phyloP scores from a whole-genome alignment of 2,797 vertebrate species.

The Cyprinodon diabolis region DNA sequence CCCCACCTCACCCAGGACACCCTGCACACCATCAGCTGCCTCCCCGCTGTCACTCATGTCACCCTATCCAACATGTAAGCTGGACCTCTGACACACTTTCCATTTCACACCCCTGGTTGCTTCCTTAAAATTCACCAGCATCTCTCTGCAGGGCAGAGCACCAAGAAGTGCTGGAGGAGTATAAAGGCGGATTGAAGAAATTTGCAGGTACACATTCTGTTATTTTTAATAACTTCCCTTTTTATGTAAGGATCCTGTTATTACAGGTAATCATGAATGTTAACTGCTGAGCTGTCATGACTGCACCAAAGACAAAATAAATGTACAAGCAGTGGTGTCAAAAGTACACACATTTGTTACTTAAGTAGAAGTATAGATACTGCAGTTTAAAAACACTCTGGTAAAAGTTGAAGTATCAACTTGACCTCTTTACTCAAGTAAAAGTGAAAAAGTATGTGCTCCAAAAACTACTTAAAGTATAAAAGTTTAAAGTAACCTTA shows the following conservation, averaged over 20 bases:
- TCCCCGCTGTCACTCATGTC: slow-evolving; percentile 88
- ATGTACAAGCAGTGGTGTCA: too few species aligned
- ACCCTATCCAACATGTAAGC: slow-evolving; percentile 88
- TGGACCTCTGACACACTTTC: neutral
- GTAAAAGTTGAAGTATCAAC: too few species aligned
- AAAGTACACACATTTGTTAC: too few species aligned
- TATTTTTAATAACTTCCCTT: neutral
- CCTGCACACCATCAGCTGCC: slow-evolving; percentile 75
- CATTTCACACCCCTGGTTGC: neutral
- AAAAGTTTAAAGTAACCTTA: too few species aligned
- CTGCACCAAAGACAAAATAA: too few species aligned
- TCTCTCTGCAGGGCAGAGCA: slow-evolving; percentile 85
- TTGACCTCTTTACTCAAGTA: too few species aligned
- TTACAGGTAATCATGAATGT: neutral
- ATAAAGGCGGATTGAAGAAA: slow-evolving; percentile 89
- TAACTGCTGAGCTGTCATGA: neutral
- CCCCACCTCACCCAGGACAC: slow-evolving; percentile 92
- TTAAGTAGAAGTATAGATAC: too few species aligned
- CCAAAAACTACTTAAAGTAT: too few species aligned
- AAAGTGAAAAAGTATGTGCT: too few species aligned
- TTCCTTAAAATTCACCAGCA: neutral
- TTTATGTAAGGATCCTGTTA: neutral
- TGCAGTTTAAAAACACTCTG: too few species aligned
- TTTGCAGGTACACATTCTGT: slow-evolving; percentile 87
- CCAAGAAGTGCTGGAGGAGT: slow-evolving; percentile 91